These are phyloP conservation scores for Pseudopleuronectes americanus DNA, from an alignment of 2,797 vertebrate species.

Conservation along the genomic window DNA sequence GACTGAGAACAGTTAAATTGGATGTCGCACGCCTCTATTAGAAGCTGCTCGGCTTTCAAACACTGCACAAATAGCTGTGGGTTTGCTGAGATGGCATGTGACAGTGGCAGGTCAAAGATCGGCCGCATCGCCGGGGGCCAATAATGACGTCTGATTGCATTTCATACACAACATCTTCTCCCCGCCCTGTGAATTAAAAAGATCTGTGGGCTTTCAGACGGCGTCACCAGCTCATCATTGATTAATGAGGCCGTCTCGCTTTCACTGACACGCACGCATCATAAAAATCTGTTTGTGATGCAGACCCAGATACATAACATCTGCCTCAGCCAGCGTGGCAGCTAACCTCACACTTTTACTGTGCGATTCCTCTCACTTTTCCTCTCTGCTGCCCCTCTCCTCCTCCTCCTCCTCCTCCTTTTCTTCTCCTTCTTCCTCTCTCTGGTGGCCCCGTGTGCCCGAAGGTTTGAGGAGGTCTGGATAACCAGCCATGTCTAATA, in stretches of 20 bases:
- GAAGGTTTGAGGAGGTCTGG: conserved; percentile 72
- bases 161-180: conserved; percentile 49
- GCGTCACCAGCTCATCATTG: conserved; percentile 39
- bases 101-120: conserved; percentile 70
- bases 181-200: conserved; percentile 49
- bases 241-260: conserved; percentile 45
- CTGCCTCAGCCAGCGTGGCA: conserved; percentile 24
- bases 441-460: conserved; percentile 67
- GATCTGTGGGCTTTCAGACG: conserved; percentile 56
- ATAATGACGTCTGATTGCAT: conserved; percentile 68
- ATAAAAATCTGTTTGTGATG: conserved; percentile 43
- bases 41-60: conserved; percentile 61
- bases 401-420: background rate
- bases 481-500: conserved; percentile 82
- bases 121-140: conserved; percentile 35
- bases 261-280: conserved; percentile 48
- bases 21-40: conserved; percentile 64
- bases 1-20: conserved; percentile 67
- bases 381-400: background rate
- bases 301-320: conserved; percentile 33
- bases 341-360: conserved; percentile 14
- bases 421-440: conserved; percentile 20
- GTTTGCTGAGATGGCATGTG: conserved; percentile 53
- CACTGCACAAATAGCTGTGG: conserved; percentile 42
- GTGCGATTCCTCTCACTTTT: conserved; percentile 10